Evolutionary conservation across 2,797 vertebrate genomes (phyloP).

Genomic region (Bradypodion ventrale): DNA sequence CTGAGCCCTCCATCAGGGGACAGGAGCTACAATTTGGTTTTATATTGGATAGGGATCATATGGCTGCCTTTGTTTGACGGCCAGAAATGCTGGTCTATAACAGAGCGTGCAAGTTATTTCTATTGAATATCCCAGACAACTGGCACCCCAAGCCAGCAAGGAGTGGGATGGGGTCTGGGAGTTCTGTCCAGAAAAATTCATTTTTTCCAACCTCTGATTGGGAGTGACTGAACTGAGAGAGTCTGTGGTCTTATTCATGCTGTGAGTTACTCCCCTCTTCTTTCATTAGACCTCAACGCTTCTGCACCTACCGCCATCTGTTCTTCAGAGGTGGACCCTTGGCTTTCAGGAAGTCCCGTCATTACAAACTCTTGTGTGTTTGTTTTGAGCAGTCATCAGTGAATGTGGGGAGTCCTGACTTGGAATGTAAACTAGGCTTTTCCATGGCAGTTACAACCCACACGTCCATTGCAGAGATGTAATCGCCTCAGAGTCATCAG

Average conservation of each 20-base stretch:
- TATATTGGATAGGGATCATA: too few species aligned
- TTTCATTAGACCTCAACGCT: too few species aligned
- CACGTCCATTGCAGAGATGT: not conserved
- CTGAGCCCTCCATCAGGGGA: too few species aligned
- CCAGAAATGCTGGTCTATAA: too few species aligned
- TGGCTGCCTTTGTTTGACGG: too few species aligned
- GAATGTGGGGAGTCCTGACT: not conserved
- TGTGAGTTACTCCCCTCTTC: not conserved
- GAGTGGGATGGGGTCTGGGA: too few species aligned
- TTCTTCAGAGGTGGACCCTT: not conserved
- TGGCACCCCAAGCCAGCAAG: too few species aligned
- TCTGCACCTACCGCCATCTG: not conserved
- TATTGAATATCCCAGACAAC: too few species aligned
- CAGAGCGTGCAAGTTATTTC: too few species aligned
- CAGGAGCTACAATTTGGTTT: too few species aligned
- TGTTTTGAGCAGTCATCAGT: conserved; percentile 8
- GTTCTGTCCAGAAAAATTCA: too few species aligned
- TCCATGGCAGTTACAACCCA: not conserved
- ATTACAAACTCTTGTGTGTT: not conserved
- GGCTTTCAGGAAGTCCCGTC: conserved; percentile 5
- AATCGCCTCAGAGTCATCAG: not conserved
- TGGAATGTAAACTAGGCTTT: not conserved
- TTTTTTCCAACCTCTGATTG: not conserved
- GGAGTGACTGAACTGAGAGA: not conserved
- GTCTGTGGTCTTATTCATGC: not conserved